phyloP scores from a whole-genome alignment of 2,797 vertebrate species.

The Hybognathus amarus region DNA sequence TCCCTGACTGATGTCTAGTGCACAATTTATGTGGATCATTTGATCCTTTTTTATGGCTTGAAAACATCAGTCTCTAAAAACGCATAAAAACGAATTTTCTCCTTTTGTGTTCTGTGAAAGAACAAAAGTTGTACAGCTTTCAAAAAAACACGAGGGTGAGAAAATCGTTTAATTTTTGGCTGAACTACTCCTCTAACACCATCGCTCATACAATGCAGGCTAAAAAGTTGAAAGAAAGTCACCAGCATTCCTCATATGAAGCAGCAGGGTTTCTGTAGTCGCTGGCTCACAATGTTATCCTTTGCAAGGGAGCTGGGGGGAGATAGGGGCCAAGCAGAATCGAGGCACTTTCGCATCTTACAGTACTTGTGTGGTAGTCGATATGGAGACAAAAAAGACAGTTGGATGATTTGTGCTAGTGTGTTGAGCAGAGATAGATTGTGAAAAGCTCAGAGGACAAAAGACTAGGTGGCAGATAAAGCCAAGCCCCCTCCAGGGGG shows the following conservation, averaged over 20 bases:
- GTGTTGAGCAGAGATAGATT: constrained; percentile 64
- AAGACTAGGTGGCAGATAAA: constrained; percentile 56
- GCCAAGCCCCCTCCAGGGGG: constrained; percentile 43
- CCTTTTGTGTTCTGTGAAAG: constrained; percentile 3
- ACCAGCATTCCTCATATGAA: constrained; percentile 18
- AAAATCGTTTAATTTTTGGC: constrained; percentile 16
- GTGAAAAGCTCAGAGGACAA: constrained; percentile 54
- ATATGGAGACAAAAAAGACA: constrained; percentile 66
- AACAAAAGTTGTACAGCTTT: neutral
- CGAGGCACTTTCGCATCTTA: constrained; percentile 46
- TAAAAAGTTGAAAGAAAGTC: neutral
- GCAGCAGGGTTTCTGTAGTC: constrained; percentile 13
- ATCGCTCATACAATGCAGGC: constrained; percentile 40
- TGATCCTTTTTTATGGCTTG: constrained; percentile 1
- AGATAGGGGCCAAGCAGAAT: neutral
- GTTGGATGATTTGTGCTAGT: constrained; percentile 61
- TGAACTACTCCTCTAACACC: constrained; percentile 47
- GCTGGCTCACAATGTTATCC: neutral
- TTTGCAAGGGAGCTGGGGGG: constrained; percentile 26
- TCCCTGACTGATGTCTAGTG: neutral
- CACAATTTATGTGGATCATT: neutral
- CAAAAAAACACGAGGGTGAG: neutral
- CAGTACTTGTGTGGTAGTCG: constrained; percentile 56
- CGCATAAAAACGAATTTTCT: neutral
- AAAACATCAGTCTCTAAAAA: constrained; percentile 4